Evolutionary conservation across 2,888 invertebrate genomes (phyloP).

Genomic region (Tetramorium bicarinatum): DNA sequence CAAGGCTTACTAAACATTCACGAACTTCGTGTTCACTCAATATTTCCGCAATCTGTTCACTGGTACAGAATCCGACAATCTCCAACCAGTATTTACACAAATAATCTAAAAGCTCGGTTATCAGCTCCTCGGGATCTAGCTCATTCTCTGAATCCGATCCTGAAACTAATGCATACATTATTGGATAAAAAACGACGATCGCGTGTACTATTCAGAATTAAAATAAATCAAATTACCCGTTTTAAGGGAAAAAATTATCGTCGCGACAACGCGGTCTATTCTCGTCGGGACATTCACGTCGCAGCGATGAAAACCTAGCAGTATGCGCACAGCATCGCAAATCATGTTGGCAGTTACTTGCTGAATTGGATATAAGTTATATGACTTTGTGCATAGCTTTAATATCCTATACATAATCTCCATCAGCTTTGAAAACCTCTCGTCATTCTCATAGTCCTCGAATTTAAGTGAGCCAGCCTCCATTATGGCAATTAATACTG

Average conservation of each 20-base stretch:
- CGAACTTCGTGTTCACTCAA: constrained; percentile 3
- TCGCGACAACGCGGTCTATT: not conserved
- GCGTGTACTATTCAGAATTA: not conserved
- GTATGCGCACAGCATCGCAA: not conserved
- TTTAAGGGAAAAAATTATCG: not conserved
- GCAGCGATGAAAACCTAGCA: not conserved
- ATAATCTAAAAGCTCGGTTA: not conserved
- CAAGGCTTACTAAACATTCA: not conserved
- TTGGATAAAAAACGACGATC: not conserved
- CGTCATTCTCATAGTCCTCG: constrained; percentile 1
- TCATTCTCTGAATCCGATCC: not conserved
- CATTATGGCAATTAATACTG: not conserved
- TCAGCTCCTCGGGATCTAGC: not conserved
- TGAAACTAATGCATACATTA: not conserved
- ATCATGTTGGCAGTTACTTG: not conserved
- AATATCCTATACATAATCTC: constrained; percentile 18
- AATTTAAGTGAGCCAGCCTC: not conserved
- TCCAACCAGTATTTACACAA: not conserved
- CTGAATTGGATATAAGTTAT: not conserved
- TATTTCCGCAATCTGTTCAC: not conserved
- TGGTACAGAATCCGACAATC: not conserved
- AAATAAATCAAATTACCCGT: not conserved
- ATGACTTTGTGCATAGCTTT: not conserved
- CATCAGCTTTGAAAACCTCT: not conserved
- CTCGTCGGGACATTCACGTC: not conserved